Evolutionary conservation across 1,140 invertebrate genomes (phyloP).

Genomic region (Araneus ventricosus): DNA sequence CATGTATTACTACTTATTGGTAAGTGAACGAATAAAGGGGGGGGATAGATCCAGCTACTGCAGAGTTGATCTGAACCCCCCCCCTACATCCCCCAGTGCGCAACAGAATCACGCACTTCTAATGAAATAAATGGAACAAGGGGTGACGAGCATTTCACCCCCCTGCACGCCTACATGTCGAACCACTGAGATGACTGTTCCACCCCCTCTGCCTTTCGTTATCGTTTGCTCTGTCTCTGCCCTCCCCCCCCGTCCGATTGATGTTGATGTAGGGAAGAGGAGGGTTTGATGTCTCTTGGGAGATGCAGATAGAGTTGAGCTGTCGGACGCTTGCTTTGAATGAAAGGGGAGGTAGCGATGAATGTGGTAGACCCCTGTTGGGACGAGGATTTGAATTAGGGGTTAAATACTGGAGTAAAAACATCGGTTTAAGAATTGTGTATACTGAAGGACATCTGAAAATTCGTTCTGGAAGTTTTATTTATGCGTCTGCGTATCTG

Average conservation of each 20-base stretch:
- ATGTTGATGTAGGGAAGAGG: slow-evolving; percentile 50
- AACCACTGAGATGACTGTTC: slow-evolving; percentile 50
- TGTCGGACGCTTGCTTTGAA: slow-evolving; percentile 1
- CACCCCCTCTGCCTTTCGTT: background rate
- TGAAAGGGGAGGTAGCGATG: background rate
- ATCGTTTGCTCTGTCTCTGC: background rate
- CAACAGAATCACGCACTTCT: slow-evolving; percentile 56
- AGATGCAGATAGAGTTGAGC: slow-evolving; percentile 35
- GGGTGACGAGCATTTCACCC: background rate
- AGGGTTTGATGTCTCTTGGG: slow-evolving; percentile 11
- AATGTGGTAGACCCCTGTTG: slow-evolving; percentile 17
- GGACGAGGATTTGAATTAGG: background rate
- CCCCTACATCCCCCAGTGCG: background rate
- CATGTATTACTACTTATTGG: background rate
- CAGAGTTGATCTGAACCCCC: background rate
- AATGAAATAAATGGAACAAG: slow-evolving; percentile 59
- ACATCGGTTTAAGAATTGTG: background rate
- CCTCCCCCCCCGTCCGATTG: background rate
- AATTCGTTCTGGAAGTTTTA: too few relatives aligned
- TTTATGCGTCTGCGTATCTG: background rate
- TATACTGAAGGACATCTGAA: background rate
- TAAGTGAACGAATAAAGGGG: background rate
- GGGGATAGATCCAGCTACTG: background rate
- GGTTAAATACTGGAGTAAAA: slow-evolving; percentile 18
- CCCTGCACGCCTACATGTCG: slow-evolving; percentile 44